phyloP scores from a whole-genome alignment of 2,888 invertebrate species.

The Omphaloscelis lunosa region DNA sequence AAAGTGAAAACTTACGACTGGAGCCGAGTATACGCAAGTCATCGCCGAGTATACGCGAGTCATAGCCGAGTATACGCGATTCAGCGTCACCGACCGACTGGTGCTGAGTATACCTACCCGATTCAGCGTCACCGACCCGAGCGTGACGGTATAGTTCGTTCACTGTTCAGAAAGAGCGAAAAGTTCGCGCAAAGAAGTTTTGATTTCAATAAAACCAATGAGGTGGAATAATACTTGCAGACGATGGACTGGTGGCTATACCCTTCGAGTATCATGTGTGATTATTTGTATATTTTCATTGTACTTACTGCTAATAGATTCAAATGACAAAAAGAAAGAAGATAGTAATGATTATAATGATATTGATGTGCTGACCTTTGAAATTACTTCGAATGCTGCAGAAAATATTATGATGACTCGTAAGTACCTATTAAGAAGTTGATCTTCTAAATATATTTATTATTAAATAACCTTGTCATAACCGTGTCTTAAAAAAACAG shows the following conservation, averaged over 20 bases:
- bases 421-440: conserved; percentile 17
- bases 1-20: not conserved
- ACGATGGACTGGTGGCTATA: conserved; percentile 12
- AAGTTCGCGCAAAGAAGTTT: not conserved
- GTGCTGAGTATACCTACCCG: not conserved
- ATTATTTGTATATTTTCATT: conserved; percentile 21
- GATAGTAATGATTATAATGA: not conserved
- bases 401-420: not conserved
- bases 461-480: too few species aligned
- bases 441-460: too few species aligned
- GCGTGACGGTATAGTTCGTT: not conserved
- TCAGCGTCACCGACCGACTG: not conserved
- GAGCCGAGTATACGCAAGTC: not conserved
- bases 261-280: conserved; percentile 18
- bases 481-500: too few species aligned
- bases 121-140: not conserved
- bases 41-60: not conserved
- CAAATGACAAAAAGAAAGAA: not conserved
- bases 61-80: not conserved
- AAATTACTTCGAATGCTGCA: not conserved
- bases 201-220: conserved; percentile 10
- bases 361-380: not conserved
- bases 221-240: conserved; percentile 10
- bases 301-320: conserved; percentile 21
- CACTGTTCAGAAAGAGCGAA: not conserved